phyloP scores from a whole-genome alignment of 23 tunicate genomes.

The Ciona savignyi region DNA sequence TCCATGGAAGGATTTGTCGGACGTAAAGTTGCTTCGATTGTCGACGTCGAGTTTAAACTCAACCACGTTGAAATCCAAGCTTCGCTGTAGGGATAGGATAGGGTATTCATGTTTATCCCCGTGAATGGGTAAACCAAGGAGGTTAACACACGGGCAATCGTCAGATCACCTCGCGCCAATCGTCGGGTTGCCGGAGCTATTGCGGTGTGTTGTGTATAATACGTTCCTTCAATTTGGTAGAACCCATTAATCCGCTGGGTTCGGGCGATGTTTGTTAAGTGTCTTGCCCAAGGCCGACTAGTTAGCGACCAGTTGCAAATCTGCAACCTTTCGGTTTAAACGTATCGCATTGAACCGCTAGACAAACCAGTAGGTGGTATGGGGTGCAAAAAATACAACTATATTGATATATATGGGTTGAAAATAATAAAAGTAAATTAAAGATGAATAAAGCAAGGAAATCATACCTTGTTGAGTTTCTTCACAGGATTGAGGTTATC shows the following conservation, averaged over 20 bases:
- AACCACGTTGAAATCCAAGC: constrained; percentile 11
- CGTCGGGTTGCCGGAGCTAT: background rate
- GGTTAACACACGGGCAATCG: background rate
- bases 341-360: too few species aligned
- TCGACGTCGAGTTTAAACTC: constrained; percentile 60
- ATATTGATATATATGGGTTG: too few species aligned
- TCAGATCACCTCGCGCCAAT: background rate
- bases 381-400: too few species aligned
- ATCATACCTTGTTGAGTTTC: background rate
- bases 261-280: background rate
- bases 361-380: too few species aligned
- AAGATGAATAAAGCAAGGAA: too few species aligned
- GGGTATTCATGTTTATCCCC: background rate
- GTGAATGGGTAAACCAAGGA: background rate
- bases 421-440: too few species aligned
- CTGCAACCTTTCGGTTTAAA: too few species aligned
- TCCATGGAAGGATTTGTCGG: constrained; percentile 54
- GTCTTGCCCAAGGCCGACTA: background rate
- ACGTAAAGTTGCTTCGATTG: constrained; percentile 45
- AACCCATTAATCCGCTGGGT: background rate
- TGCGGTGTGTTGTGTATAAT: too few species aligned
- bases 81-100: background rate
- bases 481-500: background rate
- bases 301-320: background rate
- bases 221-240: too few species aligned